phyloP scores from a whole-genome alignment of 2,113 vertebrate genomes.

The Polyodon spathula region DNA sequence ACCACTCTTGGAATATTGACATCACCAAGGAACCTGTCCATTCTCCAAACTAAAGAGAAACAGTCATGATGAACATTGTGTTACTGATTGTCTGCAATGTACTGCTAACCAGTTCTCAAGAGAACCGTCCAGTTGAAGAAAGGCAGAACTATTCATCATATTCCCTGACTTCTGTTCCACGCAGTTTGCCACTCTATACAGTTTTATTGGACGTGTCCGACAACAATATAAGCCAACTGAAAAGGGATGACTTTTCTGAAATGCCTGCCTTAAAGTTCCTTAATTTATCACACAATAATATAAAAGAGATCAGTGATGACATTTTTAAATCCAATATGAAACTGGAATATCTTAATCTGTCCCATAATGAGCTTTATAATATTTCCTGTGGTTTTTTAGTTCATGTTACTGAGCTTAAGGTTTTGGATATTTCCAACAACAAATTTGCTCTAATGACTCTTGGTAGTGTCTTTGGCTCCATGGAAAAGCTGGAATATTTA shows the following conservation, averaged over 20 bases:
- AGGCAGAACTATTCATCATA: too few species aligned
- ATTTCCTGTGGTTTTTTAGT: slow-evolving; percentile 42
- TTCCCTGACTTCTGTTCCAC: too few species aligned
- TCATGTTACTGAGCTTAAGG: slow-evolving; percentile 37
- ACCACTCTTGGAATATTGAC: too few species aligned
- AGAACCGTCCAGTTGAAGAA: too few species aligned
- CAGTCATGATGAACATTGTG: too few species aligned
- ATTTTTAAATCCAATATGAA: slow-evolving; percentile 57
- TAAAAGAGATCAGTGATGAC: slow-evolving; percentile 45
- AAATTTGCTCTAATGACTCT: slow-evolving; percentile 53
- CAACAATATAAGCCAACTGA: slow-evolving; percentile 60
- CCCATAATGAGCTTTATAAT: slow-evolving; percentile 64
- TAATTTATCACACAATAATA: slow-evolving; percentile 65
- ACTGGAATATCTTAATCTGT: slow-evolving; percentile 69
- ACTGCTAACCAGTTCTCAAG: too few species aligned
- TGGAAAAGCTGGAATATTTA: slow-evolving; percentile 56
- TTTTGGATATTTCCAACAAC: slow-evolving; percentile 71
- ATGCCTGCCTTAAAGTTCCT: slow-evolving; percentile 52
- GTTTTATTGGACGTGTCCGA: slow-evolving; percentile 56
- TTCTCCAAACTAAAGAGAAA: too few species aligned
- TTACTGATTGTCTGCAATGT: too few species aligned
- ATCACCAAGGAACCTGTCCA: too few species aligned
- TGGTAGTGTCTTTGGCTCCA: slow-evolving; percentile 54
- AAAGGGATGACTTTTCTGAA: slow-evolving; percentile 42
- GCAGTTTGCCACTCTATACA: too few species aligned